These are phyloP conservation scores for Neopipo cinnamomea DNA, from an alignment of 2,113 vertebrate genomes.

Conservation along the genomic window DNA sequence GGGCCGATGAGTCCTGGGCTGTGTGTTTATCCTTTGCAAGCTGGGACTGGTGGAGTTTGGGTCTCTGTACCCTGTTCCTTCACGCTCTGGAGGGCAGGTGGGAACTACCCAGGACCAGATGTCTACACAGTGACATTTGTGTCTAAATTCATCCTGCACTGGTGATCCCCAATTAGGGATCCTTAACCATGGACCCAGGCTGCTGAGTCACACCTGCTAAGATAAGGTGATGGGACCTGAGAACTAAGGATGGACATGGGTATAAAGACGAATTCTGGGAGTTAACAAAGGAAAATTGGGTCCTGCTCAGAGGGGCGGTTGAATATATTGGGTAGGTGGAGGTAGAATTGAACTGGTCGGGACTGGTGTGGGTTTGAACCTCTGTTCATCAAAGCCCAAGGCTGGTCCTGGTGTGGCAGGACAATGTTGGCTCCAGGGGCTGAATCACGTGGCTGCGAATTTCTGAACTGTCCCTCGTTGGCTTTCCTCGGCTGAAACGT, in stretches of 20 bases:
- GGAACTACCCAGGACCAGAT: neutral
- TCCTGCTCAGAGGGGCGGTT: neutral
- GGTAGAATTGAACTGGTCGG: neutral
- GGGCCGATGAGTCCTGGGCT: neutral
- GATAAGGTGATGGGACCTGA: neutral
- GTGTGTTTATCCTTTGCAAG: neutral
- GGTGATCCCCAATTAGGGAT: neutral
- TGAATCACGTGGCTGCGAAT: neutral
- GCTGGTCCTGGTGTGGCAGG: neutral
- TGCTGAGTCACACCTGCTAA: neutral
- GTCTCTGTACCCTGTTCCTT: neutral
- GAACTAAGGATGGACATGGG: neutral
- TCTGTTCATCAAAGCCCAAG: neutral
- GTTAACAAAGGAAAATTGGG: neutral
- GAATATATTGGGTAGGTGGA: neutral
- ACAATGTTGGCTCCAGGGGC: neutral
- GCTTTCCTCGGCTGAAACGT: neutral
- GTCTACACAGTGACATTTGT: rapidly evolving
- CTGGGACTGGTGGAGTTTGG: neutral
- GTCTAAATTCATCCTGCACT: neutral
- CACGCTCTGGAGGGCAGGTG: neutral
- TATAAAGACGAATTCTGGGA: neutral
- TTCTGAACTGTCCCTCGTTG: neutral
- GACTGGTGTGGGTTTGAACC: neutral
- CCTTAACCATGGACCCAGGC: neutral